Evolutionary conservation across 1,140 invertebrate genomes (phyloP), one percentile per base, ranked within the genome.

Genomic region (Arctopsyche grandis): DNA sequence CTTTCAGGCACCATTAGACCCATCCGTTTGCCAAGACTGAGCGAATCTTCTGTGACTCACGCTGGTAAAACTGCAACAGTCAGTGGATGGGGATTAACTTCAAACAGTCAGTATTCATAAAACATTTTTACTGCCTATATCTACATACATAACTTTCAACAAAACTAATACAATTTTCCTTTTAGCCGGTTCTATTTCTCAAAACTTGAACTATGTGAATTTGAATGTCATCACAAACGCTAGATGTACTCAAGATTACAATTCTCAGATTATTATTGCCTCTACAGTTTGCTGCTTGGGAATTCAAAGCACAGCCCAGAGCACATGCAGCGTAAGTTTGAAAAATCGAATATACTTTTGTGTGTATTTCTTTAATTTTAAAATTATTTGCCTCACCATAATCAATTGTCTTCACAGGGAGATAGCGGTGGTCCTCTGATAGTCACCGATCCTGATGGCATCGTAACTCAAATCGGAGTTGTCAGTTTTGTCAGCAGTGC

Each of bases 361-460:
- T n/a, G n/a, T n/a, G n/a, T n/a, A n/a, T n/a, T n/a, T n/a, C n/a
- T n/a, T n/a, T n/a, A n/a, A n/a, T n/a, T n/a, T n/a, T n/a, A n/a
- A n/a, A n/a, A n/a, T n/a, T n/a, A n/a, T n/a, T n/a, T n/a, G n/a
- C n/a, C n/a, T n/a, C n/a, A n/a, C n/a, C n/a, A n/a, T n/a, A n/a
- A n/a, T n/a, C n/a, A n/a, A n/a, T n/a, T n/a, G n/a, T n/a, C 38
- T 29, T 69, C 7, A 1, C 82, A 88, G 86, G 90, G 90, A 73
- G 90, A 91, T 84, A 90, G 89, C 80, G 90, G 90, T 79, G 90
- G 90, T 71, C 87, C 88, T 4, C 83, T 91, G 75, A 84, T 87
- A 0, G 73, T 85, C 5, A 29, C 81, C 4, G 87, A 89, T 60
- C 82, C 82, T 14, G 87, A 88, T 79, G 87, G 86, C 16, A 75